Conservation (phyloP, 2,797 vertebrate species). For the Enteromius afrohamiltoni region DNA sequence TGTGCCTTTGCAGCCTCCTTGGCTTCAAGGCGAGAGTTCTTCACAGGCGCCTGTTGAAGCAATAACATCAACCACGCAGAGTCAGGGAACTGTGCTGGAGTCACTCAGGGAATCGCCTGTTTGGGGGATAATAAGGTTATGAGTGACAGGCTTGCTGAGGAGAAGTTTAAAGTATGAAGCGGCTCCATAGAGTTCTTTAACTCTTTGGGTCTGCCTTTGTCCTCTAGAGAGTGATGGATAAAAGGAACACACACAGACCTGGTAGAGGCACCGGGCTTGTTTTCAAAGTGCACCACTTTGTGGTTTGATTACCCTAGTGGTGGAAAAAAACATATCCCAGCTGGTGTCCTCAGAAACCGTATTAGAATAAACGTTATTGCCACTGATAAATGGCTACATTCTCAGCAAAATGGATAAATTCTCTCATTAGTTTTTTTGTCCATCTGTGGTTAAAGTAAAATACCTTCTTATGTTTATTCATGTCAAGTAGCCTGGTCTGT, state of each 20-base stretch:
- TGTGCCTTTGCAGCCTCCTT: slow-evolving; percentile 63
- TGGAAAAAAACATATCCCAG: not conserved
- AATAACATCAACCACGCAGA: slow-evolving; percentile 76
- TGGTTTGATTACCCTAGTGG: not conserved
- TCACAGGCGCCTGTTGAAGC: slow-evolving; percentile 79
- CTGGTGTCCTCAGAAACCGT: not conserved
- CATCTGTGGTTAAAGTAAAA: not conserved
- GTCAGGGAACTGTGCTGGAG: slow-evolving; percentile 71
- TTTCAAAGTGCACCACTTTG: slow-evolving; percentile 7
- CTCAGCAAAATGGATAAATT: not conserved
- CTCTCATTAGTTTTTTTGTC: not conserved
- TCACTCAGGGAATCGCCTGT: slow-evolving; percentile 74
- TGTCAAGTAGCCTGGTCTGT: too few species aligned
- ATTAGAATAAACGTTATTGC: not conserved
- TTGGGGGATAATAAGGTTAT: slow-evolving; percentile 71
- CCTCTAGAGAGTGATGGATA: slow-evolving; percentile 32
- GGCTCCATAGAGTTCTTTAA: slow-evolving; percentile 29
- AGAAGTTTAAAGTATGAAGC: slow-evolving; percentile 60
- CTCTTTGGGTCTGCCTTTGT: slow-evolving; percentile 49
- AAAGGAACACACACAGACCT: slow-evolving; percentile 33
- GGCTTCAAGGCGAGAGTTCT: slow-evolving; percentile 74
- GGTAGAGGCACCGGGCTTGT: slow-evolving; percentile 50
- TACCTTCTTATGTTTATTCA: not conserved
- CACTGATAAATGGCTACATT: not conserved
- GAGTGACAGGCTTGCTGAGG: slow-evolving; percentile 70